These are phyloP conservation scores for Eurystomus gularis DNA, from an alignment of 2,113 vertebrate genomes.

Conservation along the genomic window DNA sequence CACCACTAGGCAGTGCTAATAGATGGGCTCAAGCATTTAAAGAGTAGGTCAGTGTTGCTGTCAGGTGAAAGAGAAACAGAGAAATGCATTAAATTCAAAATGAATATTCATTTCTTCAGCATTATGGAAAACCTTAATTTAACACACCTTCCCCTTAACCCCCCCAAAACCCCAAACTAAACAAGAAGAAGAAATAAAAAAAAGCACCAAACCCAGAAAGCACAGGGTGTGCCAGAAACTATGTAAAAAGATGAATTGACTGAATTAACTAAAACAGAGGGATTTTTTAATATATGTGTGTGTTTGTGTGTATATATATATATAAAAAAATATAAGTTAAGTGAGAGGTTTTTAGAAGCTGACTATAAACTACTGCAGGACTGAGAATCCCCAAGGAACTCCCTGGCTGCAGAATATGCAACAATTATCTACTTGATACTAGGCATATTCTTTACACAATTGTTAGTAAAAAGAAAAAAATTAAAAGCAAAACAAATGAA, in stretches of 20 bases:
- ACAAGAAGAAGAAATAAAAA: not conserved
- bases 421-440: not conserved
- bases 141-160: not conserved
- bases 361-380: not conserved
- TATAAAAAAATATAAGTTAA: not conserved
- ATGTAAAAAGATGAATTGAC: not conserved
- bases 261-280: no score
- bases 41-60: not conserved
- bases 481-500: not conserved
- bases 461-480: not conserved
- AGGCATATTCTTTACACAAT: not conserved
- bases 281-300: not conserved
- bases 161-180: fast-evolving
- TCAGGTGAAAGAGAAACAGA: not conserved
- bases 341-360: not conserved
- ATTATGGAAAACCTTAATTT: not conserved
- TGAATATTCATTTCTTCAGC: not conserved
- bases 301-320: not conserved
- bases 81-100: not conserved
- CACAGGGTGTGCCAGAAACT: not conserved
- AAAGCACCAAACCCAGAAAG: not conserved
- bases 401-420: not conserved
- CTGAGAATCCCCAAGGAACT: not conserved
- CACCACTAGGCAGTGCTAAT: not conserved
- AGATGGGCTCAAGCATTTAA: not conserved